These are phyloP conservation scores for Drosophila eohydei DNA, from an alignment of 2,888 invertebrate genomes.

Conservation along the genomic window DNA sequence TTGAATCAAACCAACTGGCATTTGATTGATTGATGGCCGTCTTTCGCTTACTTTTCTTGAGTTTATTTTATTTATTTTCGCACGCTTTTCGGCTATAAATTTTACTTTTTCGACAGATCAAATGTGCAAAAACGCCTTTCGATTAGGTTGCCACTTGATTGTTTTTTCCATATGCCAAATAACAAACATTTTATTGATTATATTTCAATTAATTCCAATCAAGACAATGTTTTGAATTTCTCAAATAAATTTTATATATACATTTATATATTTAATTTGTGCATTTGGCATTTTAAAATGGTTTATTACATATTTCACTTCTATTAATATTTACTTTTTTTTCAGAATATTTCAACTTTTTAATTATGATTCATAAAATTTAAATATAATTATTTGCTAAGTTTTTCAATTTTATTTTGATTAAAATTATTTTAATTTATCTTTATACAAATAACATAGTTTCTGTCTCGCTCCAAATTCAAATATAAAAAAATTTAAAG, in stretches of 20 bases:
- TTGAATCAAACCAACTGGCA: constrained; percentile 53
- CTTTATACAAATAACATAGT: too few species aligned
- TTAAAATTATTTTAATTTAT: too few species aligned
- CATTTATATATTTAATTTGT: not conserved
- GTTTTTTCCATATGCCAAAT: not conserved
- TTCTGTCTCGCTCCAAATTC: too few species aligned
- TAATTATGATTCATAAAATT: too few species aligned
- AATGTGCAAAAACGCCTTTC: constrained; percentile 1
- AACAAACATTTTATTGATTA: not conserved
- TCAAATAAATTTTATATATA: not conserved
- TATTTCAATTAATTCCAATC: not conserved
- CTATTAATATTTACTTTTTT: too few species aligned
- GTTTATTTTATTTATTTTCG: constrained; percentile 6
- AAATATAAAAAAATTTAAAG: too few species aligned
- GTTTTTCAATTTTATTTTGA: too few species aligned
- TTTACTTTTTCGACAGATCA: constrained; percentile 35
- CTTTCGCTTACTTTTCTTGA: constrained; percentile 13
- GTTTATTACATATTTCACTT: not conserved
- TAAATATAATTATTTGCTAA: too few species aligned
- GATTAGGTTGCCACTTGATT: not conserved
- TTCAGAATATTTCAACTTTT: too few species aligned
- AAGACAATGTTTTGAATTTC: not conserved
- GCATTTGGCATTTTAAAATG: not conserved
- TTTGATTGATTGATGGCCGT: constrained; percentile 68
- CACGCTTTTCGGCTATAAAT: constrained; percentile 41